Evolutionary conservation across 2,888 invertebrate genomes (phyloP), one percentile per base, ranked within the genome.

Genomic region (Choreutis nemorana): DNA sequence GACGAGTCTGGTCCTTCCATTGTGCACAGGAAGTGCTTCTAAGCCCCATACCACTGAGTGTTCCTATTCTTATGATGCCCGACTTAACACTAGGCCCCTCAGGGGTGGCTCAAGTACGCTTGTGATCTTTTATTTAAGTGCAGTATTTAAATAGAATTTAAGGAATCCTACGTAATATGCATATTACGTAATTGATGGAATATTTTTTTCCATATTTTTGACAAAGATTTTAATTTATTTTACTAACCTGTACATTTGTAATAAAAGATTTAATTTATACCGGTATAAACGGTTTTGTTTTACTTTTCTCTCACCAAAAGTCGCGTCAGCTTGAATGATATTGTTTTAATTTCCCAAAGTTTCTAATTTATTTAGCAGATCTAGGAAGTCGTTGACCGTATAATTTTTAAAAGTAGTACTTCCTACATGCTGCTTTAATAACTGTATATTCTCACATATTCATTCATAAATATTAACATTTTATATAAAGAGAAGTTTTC

Each of bases 1-100:
- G 95, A 96, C 72, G 96, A 96, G 81, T 94, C 94, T 52, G 96
- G 68, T 61, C 94, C 94, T 56, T 90, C 91, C 54, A 92, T 93
- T 62, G 94, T 94, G 48, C 94, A 94, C 87, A 90, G 94, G 83
- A 96, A 96, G 85, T 95, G 95, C 61, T 72, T 70, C 70, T 71
- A 68, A 64, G 48, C 50, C 47, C 44, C 63, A 60, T n/a, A n/a
- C n/a, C n/a, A n/a, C n/a, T n/a, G n/a, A 65, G 52, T 68, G 62
- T 72, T 71, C 71, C 72, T 71, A 56, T 66, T 57, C 54, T 53
- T 60, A 68, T 71, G 70, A 73, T 67, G 71, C 72, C 75, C 68
- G 65, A n/a, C n/a, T n/a, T n/a, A n/a, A 68, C 72, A 71, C 67
- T 65, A 58, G 56, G 58, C 60, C 62, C 68, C 58, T 53, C 44